These are phyloP conservation scores for Sphenopsis melanotis DNA, from an alignment of 2,797 vertebrate species.

Conservation along the genomic window DNA sequence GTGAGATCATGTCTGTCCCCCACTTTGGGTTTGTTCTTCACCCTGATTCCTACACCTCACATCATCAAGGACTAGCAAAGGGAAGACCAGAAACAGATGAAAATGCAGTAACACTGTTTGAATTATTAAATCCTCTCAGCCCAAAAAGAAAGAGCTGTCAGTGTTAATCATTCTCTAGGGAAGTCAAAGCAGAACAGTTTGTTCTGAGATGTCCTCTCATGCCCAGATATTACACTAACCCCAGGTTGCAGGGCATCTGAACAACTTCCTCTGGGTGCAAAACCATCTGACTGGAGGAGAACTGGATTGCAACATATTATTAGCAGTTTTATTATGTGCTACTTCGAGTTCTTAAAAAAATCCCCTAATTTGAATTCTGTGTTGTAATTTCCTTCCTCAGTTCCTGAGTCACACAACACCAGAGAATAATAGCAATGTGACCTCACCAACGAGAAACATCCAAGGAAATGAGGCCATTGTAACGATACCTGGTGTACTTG, in stretches of 20 bases:
- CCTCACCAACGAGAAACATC: not conserved
- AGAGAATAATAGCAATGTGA: not conserved
- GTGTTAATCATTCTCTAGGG: constrained; percentile 55
- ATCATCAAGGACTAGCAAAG: not conserved
- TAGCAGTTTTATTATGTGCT: constrained; percentile 43
- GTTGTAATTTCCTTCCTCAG: constrained; percentile 32
- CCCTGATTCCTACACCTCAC: not conserved
- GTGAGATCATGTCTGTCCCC: not conserved
- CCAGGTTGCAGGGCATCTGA: constrained; percentile 47
- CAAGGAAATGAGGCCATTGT: not conserved
- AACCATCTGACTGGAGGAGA: constrained; percentile 39
- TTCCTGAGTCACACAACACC: not conserved
- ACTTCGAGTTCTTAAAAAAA: constrained; percentile 12
- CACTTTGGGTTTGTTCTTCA: not conserved
- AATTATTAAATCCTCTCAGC: constrained; percentile 59
- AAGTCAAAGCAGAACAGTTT: constrained; percentile 45
- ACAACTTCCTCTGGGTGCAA: constrained; percentile 31
- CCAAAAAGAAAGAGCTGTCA: constrained; percentile 31
- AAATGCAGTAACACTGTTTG: constrained; percentile 28
- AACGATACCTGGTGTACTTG: not conserved
- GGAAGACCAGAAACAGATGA: not conserved
- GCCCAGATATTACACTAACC: constrained; percentile 49
- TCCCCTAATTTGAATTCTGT: not conserved
- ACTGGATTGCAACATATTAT: constrained; percentile 22
- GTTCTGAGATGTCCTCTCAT: constrained; percentile 57